Conservation (phyloP, 2,113 vertebrate species). For the Sardina pilchardus region DNA sequence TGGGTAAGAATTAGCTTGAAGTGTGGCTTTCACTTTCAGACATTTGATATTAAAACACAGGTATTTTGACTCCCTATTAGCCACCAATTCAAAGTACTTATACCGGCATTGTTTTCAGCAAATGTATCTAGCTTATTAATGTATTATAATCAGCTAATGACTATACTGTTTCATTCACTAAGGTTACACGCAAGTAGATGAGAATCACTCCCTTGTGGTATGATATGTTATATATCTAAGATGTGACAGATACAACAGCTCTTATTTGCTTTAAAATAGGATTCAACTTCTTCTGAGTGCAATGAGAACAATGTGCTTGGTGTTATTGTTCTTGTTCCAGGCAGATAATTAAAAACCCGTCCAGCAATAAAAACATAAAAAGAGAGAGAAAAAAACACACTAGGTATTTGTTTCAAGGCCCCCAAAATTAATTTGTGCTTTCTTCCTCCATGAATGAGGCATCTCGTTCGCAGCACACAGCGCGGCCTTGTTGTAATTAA, state of each 20-base stretch:
- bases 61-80: background rate
- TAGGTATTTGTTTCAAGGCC: slow-evolving; percentile 42
- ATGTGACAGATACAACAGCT: background rate
- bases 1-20: background rate
- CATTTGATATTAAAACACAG: background rate
- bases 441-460: slow-evolving; percentile 34
- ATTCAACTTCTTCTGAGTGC: slow-evolving; percentile 20
- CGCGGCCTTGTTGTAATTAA: slow-evolving; percentile 53
- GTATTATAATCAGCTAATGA: background rate
- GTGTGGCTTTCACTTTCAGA: background rate
- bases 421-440: slow-evolving; percentile 39
- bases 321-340: slow-evolving; percentile 31
- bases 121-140: background rate
- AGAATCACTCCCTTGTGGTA: background rate
- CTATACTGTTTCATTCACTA: background rate
- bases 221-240: background rate
- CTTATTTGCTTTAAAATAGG: background rate
- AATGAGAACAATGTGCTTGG: slow-evolving; percentile 30
- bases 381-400: slow-evolving; percentile 16
- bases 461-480: slow-evolving; percentile 43
- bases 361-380: slow-evolving; percentile 24
- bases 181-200: background rate
- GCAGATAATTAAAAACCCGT: slow-evolving; percentile 35
- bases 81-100: background rate
- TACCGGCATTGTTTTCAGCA: too few species aligned